Percentiles rank a stretch among this genome's conserved stretches.
phyloP scores from a whole-genome alignment of 1,140 invertebrate genomes.

The Camponotus vicinus region DNA sequence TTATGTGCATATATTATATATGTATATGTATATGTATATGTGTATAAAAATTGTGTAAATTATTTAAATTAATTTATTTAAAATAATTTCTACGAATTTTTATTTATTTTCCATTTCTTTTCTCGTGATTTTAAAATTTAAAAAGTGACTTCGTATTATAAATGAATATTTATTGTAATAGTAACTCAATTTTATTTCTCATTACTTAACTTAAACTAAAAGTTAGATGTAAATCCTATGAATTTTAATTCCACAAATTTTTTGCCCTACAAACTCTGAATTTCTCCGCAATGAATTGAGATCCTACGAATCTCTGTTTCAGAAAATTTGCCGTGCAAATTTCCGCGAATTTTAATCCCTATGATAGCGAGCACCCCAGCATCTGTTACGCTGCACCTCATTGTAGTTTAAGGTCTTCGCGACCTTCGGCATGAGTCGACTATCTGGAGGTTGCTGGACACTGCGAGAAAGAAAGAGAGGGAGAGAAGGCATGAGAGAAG shows the following conservation, averaged over 20 bases:
- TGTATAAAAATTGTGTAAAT: too few relatives aligned
- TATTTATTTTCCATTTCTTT: too few relatives aligned
- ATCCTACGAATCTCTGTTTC: constrained; percentile 21
- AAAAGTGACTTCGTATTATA: background rate
- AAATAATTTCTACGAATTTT: background rate
- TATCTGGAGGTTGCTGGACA: constrained; percentile 46
- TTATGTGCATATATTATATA: too few relatives aligned
- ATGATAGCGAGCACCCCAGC: background rate
- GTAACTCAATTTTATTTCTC: background rate
- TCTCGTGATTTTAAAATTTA: background rate
- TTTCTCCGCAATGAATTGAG: constrained; percentile 29
- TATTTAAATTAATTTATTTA: too few relatives aligned
- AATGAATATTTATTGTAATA: background rate
- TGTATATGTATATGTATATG: too few relatives aligned
- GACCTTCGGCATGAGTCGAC: constrained; percentile 45
- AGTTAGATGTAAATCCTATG: background rate
- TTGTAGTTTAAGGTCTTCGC: constrained; percentile 27
- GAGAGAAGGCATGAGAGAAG: background rate
- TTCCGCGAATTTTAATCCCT: constrained; percentile 33
- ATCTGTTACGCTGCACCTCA: constrained; percentile 29
- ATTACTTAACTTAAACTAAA: constrained; percentile 18
- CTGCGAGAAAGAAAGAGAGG: background rate
- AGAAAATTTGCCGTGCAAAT: background rate
- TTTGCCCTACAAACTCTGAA: background rate
- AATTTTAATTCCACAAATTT: constrained; percentile 1